Evolutionary conservation across 1,140 invertebrate genomes (phyloP).

Genomic region (Drosophila ficusphila): DNA sequence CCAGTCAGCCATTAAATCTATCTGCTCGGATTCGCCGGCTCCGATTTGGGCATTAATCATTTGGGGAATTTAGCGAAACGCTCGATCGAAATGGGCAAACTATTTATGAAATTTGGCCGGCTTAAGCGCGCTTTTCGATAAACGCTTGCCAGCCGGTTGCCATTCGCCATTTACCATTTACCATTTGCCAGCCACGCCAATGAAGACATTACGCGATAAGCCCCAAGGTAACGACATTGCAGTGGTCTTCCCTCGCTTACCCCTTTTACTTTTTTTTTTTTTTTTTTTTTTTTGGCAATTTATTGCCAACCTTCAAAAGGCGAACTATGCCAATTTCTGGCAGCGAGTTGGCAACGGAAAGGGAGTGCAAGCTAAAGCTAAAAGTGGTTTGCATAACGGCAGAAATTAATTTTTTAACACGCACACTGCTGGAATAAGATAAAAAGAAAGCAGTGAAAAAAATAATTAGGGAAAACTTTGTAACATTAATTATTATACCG

Average conservation of each 20-base stretch:
- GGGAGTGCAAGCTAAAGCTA: constrained; percentile 9
- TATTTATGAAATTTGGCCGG: constrained; percentile 63
- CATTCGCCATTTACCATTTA: constrained; percentile 55
- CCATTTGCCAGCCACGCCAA: constrained; percentile 47
- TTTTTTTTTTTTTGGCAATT: constrained; percentile 54
- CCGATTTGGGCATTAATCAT: constrained; percentile 59
- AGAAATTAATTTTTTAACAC: constrained; percentile 80
- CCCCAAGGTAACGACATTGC: constrained; percentile 76
- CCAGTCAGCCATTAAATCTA: constrained; percentile 72
- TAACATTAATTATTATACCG: too few species aligned
- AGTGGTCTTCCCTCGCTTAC: not conserved
- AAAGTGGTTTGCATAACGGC: constrained; percentile 63
- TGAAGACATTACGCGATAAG: constrained; percentile 64
- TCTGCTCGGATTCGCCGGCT: constrained; percentile 61
- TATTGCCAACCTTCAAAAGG: constrained; percentile 65
- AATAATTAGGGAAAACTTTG: not conserved
- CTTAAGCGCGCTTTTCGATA: constrained; percentile 48
- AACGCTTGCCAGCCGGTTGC: constrained; percentile 60
- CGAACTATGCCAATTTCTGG: constrained; percentile 67
- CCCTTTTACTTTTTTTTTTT: not conserved
- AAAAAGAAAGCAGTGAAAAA: not conserved
- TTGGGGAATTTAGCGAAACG: constrained; percentile 48
- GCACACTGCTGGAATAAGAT: constrained; percentile 24
- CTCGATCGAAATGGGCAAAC: constrained; percentile 36
- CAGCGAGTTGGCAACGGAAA: constrained; percentile 2